Conservation (phyloP, 2,888 invertebrate species). For the Aphidius colemani region DNA sequence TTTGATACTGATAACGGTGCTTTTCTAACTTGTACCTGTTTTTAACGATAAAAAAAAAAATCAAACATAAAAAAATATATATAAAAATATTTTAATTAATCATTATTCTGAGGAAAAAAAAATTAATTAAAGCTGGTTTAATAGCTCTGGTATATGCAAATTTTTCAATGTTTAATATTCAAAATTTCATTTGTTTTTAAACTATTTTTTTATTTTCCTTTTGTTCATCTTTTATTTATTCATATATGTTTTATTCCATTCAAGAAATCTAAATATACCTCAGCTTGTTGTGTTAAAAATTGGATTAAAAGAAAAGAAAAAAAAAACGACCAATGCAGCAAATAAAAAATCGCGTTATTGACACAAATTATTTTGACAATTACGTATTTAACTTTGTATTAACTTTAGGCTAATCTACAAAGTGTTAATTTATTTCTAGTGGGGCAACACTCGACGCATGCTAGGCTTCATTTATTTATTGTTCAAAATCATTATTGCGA, state of each 20-base stretch:
- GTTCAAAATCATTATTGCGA: neutral
- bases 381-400: too few relatives aligned
- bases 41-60: neutral
- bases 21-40: conserved; percentile 52
- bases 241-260: neutral
- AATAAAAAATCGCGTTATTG: conserved; percentile 6
- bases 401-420: too few relatives aligned
- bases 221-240: too few relatives aligned
- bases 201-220: conserved; percentile 7
- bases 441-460: conserved; percentile 11
- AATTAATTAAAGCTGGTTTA: neutral
- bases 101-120: too few relatives aligned
- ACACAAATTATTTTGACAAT: too few relatives aligned
- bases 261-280: too few relatives aligned
- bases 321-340: conserved; percentile 23
- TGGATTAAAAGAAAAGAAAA: neutral
- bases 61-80: neutral
- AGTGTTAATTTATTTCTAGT: neutral
- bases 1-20: conserved; percentile 66
- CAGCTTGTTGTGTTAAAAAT: too few relatives aligned
- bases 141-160: neutral
- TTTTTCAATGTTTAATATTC: neutral
- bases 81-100: too few relatives aligned
- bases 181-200: conserved; percentile 2
- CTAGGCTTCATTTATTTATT: neutral